phyloP scores from a whole-genome alignment of 2,113 vertebrate genomes.

The Emydocephalus ijimae region DNA sequence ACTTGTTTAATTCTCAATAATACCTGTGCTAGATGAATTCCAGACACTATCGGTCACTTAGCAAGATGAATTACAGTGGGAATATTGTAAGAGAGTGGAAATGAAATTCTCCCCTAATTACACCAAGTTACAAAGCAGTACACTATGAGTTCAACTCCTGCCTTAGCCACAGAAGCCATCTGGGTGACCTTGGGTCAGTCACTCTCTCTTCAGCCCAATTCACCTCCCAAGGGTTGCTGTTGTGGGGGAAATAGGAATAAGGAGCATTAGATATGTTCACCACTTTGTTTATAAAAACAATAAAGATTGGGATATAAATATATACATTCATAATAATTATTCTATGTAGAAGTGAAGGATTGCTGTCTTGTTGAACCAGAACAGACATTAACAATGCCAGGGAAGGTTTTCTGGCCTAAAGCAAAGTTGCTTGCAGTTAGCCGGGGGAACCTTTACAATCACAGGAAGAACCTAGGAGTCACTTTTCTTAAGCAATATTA shows the following conservation, averaged over 20 bases:
- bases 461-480: background rate
- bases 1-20: constrained; percentile 1
- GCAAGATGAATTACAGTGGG: background rate
- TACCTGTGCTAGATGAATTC: constrained; percentile 12
- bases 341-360: rapidly evolving
- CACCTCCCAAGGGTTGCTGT: background rate
- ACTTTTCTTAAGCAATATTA: background rate
- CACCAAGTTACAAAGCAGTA: background rate
- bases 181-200: background rate
- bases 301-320: background rate
- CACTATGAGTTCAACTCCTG: background rate
- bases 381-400: background rate
- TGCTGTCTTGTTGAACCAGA: background rate
- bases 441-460: background rate
- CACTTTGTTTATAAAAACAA: background rate
- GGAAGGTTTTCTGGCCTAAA: background rate
- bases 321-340: background rate
- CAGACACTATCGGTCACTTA: background rate
- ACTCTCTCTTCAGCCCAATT: background rate
- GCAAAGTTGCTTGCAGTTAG: constrained; percentile 4
- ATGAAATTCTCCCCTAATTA: background rate
- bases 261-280: too few relatives aligned
- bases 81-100: background rate
- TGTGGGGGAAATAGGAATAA: background rate
- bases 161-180: background rate